A percentile compares a stretch with the other conserved stretches of the same genome.
Conservation (phyloP, 2,797 vertebrate genomes). For the Columba guinea region DNA sequence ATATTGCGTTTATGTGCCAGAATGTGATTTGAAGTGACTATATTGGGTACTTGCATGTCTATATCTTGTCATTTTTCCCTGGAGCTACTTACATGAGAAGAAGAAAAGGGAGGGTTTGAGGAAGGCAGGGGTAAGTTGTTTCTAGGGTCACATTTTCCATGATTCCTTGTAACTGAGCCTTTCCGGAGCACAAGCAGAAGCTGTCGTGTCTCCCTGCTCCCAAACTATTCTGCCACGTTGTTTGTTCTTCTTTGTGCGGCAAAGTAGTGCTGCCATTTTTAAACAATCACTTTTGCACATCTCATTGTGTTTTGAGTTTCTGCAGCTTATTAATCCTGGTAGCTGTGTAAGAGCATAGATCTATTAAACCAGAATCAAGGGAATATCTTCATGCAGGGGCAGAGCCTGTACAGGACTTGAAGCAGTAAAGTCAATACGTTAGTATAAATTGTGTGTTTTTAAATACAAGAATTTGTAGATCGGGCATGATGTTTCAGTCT, state of each 20-base stretch:
- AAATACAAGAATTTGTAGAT: not conserved
- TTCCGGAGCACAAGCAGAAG: not conserved
- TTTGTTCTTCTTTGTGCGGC: not conserved
- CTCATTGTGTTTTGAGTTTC: not conserved
- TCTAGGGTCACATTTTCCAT: not conserved
- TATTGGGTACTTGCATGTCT: not conserved
- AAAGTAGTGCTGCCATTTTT: not conserved
- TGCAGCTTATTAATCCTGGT: not conserved
- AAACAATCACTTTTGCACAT: accelerated
- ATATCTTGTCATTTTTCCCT: not conserved
- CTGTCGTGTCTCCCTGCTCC: not conserved
- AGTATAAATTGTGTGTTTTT: not conserved
- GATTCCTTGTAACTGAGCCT: not conserved
- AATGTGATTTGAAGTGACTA: not conserved
- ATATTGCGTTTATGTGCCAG: not conserved
- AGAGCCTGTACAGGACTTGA: not conserved
- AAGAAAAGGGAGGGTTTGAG: not conserved
- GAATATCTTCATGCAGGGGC: not conserved
- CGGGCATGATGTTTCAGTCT: not conserved
- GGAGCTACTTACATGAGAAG: not conserved
- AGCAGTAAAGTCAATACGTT: not conserved
- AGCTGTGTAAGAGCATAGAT: not conserved
- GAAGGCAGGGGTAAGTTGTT: not conserved
- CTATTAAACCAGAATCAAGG: not conserved
- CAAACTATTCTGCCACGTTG: not conserved